Conservation (phyloP, 1,140 invertebrate genomes). For the Temnothorax longispinosus region DNA sequence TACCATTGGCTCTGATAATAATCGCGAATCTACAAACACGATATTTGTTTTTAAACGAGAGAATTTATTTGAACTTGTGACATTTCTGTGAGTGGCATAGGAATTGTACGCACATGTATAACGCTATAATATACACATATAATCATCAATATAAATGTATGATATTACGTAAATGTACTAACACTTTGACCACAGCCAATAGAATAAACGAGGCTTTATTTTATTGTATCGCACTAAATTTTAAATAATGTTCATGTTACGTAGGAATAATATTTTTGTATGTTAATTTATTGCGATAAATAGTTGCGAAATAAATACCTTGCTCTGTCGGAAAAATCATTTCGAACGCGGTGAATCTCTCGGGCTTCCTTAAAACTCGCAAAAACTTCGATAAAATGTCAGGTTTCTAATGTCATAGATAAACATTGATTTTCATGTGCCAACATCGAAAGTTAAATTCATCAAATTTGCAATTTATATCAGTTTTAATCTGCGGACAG, state of each 20-base stretch:
- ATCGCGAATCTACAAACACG: slow-evolving; percentile 10
- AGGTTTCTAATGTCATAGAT: neutral
- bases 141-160: slow-evolving; percentile 39
- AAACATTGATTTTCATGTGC: slow-evolving; percentile 14
- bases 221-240: slow-evolving; percentile 42
- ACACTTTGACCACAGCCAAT: slow-evolving; percentile 26
- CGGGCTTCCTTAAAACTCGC: neutral
- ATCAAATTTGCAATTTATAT: slow-evolving; percentile 4
- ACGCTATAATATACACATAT: neutral
- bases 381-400: neutral
- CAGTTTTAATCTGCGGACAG: neutral
- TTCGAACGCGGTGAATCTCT: neutral
- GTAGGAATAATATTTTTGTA: slow-evolving; percentile 46
- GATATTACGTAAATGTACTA: slow-evolving; percentile 52
- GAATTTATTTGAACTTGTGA: slow-evolving; percentile 52
- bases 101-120: neutral
- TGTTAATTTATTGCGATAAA: slow-evolving; percentile 23
- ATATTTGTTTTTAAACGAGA: slow-evolving; percentile 43
- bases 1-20: neutral
- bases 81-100: neutral
- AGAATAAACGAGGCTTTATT: slow-evolving; percentile 39
- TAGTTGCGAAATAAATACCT: slow-evolving; percentile 31
- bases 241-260: slow-evolving; percentile 10
- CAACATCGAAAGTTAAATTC: slow-evolving; percentile 4
- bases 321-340: neutral